Base-by-base conservation (phyloP, 2,888 invertebrate genomes). In the Miltochrista miniata region DNA sequence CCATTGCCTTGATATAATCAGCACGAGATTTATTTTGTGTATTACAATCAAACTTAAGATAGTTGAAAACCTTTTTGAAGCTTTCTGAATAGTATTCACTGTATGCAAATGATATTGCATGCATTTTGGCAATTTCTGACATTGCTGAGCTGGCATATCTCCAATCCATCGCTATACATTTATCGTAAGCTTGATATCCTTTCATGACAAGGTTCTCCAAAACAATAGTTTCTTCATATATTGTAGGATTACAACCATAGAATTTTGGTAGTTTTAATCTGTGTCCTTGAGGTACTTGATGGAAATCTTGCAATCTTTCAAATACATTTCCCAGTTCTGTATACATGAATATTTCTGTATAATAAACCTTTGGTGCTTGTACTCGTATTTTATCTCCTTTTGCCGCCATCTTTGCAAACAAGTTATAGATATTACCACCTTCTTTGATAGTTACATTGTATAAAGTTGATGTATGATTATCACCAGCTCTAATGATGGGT, bases 91-190 rank as follows among this genome's bases (percentile, higher is more conserved):
- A 30, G 39, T 71, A 64, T 10, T 68, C 58, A 30, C 60, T 59
- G 46, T 70, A 61, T 0, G 71, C 76, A 8, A 78, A 64, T 0
- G 82, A 81, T 0, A 83, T 57, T 0, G 83, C 80, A 45, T 87
- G 85, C 7, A 81, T 64, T 48, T 76, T 79, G 0, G 79, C 84
- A 39, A 83, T 50, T 8, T 71, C 73, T 11, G 58, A 38, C 0
- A 67, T 45, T 0, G 79, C 70, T 10, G 81, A 75, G n/a, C 68
- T 67, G 8, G 54, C 64, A 14, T 63, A 63, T 24, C 56, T 38
- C 69, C 75, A 77, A 50, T 70, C 61, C 2, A 83, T 50, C 2
- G 72, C 56, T 34, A 59, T 64, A 12, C 67, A 57, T 33, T 34
- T 47, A 29, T 47, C 29, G 40, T 40, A 47, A 14, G 14, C 11